Conservation (phyloP, 92 coral and sea anemone genomes). For the Scolanthus callimorphus region DNA sequence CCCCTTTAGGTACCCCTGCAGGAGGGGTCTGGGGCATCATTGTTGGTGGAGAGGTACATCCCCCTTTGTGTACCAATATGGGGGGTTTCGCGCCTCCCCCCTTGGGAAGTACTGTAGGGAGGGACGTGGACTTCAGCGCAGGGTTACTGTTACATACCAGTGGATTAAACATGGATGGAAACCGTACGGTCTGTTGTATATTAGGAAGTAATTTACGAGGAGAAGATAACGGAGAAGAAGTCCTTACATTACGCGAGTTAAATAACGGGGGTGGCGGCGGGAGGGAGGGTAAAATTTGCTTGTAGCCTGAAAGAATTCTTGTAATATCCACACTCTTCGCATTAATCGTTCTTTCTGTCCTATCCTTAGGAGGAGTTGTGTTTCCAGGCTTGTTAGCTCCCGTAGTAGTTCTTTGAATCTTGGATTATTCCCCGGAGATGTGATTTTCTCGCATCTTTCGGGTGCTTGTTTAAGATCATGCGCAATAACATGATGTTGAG, state of each 20-base stretch:
- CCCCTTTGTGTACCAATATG: no score
- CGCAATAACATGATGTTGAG: conserved; percentile 43
- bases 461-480: conserved; percentile 26
- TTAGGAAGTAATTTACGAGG: conserved; percentile 46
- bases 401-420: no score
- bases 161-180: conserved; percentile 1
- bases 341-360: neutral
- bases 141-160: neutral
- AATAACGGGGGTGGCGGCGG: conserved; percentile 13
- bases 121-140: neutral
- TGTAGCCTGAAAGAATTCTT: conserved; percentile 24
- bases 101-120: neutral
- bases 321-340: conserved; percentile 16
- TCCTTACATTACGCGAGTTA: neutral
- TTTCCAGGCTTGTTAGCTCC: no score
- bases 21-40: no score
- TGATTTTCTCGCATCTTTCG: no score
- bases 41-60: no score
- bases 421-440: no score
- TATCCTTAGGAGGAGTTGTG: neutral
- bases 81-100: neutral
- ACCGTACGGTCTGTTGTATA: conserved; percentile 14
- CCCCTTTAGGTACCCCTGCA: no score
- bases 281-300: conserved; percentile 28
- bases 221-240: conserved; percentile 20